Evolutionary conservation across 2,888 invertebrate genomes (phyloP).

Genomic region (Anarsia innoxiella): DNA sequence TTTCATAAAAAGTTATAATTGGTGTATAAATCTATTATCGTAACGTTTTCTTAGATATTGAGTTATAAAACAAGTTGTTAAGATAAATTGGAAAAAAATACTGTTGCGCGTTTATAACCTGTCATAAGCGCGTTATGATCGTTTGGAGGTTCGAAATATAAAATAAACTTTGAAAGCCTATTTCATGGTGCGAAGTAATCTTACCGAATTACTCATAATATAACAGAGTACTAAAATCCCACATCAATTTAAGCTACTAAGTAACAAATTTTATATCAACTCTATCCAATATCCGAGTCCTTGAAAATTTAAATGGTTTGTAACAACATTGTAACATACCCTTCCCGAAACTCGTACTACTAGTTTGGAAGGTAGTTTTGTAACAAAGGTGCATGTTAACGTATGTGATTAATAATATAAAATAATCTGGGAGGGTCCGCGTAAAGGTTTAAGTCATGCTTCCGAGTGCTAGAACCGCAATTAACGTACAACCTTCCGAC

Average conservation of each 20-base stretch:
- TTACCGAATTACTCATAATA: conserved; percentile 41
- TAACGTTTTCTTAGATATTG: conserved; percentile 30
- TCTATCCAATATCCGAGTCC: too few relatives aligned
- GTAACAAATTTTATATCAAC: too few relatives aligned
- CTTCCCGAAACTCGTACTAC: too few relatives aligned
- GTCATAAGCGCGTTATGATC: conserved; percentile 66
- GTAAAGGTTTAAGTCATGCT: conserved; percentile 40
- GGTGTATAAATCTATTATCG: conserved; percentile 60
- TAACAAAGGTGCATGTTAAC: conserved; percentile 22
- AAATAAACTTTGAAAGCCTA: conserved; percentile 60
- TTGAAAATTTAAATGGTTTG: too few relatives aligned
- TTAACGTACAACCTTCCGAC: conserved; percentile 38
- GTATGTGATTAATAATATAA: conserved; percentile 43
- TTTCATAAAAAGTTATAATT: conserved; percentile 50
- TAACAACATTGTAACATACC: too few relatives aligned
- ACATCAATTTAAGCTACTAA: too few relatives aligned
- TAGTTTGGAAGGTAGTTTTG: conserved; percentile 4
- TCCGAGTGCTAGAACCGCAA: conserved; percentile 44
- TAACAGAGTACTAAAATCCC: not conserved
- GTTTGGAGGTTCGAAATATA: conserved; percentile 56
- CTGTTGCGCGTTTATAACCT: conserved; percentile 58
- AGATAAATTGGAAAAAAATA: conserved; percentile 67
- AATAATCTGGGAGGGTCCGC: conserved; percentile 38
- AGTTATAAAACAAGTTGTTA: conserved; percentile 47
- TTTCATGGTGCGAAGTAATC: conserved; percentile 44